A percentile compares a stretch with the other conserved stretches of the same genome.
Conservation (phyloP, 2,888 invertebrate species). For the Empis livida region DNA sequence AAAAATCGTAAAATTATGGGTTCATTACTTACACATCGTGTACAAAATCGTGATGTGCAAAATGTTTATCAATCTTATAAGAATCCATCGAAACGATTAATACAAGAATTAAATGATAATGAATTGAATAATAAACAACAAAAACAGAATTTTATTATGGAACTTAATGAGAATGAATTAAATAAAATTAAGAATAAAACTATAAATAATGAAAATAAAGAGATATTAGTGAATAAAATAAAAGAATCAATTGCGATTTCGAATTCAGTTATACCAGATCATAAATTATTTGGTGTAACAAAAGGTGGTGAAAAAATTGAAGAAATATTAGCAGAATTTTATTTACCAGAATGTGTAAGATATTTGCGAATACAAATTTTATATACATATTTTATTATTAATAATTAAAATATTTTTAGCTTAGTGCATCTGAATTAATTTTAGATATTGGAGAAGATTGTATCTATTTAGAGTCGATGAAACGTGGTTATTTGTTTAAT, state of each 20-base stretch:
- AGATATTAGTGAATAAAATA: constrained; percentile 12
- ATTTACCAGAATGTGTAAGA: constrained; percentile 32
- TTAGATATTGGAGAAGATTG: constrained; percentile 65
- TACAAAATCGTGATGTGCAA: constrained; percentile 54
- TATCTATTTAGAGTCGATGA: constrained; percentile 50
- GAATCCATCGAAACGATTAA: constrained; percentile 16
- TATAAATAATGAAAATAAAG: constrained; percentile 14
- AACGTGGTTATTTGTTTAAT: constrained; percentile 48
- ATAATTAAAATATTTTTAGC: constrained; percentile 29
- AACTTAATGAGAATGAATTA: constrained; percentile 33
- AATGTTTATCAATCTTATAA: constrained; percentile 29
- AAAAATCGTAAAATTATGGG: constrained; percentile 65
- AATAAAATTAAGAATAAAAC: constrained; percentile 17
- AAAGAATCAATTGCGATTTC: constrained; percentile 21
- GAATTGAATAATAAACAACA: not conserved
- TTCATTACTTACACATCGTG: constrained; percentile 56
- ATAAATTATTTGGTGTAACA: constrained; percentile 46
- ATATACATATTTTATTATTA: not conserved
- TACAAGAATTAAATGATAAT: constrained; percentile 12
- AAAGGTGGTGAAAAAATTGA: constrained; percentile 24
- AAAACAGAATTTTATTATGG: constrained; percentile 42
- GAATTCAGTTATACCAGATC: constrained; percentile 38
- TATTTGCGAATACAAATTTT: not conserved
- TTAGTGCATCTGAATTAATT: constrained; percentile 46
- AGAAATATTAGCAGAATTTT: constrained; percentile 31